phyloP scores from a whole-genome alignment of 2,888 invertebrate genomes.

The Erynnis tages region DNA sequence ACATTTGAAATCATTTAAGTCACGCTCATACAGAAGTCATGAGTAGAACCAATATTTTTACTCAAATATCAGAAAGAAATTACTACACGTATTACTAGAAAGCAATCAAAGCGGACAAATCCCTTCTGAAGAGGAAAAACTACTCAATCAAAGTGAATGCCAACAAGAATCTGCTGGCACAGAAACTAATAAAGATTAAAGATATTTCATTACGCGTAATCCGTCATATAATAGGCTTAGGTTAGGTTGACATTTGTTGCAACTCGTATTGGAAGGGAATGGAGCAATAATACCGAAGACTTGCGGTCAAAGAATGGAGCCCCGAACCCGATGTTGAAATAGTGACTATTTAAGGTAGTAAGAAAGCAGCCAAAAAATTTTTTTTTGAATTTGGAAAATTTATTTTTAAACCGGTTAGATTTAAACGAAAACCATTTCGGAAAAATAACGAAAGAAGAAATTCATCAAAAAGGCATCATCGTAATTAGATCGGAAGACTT shows the following conservation, averaged over 20 bases:
- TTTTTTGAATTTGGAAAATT: too few species aligned
- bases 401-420: too few species aligned
- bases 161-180: constrained; percentile 40
- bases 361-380: too few species aligned
- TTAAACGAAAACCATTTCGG: too few species aligned
- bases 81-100: constrained; percentile 33
- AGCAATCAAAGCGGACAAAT: constrained; percentile 38
- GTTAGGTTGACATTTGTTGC: constrained; percentile 73
- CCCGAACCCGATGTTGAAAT: constrained; percentile 31
- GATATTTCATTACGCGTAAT: constrained; percentile 79
- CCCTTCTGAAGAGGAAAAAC: constrained; percentile 40
- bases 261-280: constrained; percentile 38
- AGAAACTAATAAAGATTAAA: constrained; percentile 74
- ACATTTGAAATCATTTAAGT: neutral
- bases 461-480: neutral
- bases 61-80: constrained; percentile 16
- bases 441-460: too few species aligned
- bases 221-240: constrained; percentile 72
- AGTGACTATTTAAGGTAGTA: too few species aligned
- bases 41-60: neutral
- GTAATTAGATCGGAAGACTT: neutral
- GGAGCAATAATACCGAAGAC: constrained; percentile 36
- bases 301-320: constrained; percentile 36
- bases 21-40: neutral
- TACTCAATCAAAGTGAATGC: constrained; percentile 43